Evolutionary conservation across 2,113 vertebrate genomes (phyloP).

Genomic region (Ammodytes marinus): DNA sequence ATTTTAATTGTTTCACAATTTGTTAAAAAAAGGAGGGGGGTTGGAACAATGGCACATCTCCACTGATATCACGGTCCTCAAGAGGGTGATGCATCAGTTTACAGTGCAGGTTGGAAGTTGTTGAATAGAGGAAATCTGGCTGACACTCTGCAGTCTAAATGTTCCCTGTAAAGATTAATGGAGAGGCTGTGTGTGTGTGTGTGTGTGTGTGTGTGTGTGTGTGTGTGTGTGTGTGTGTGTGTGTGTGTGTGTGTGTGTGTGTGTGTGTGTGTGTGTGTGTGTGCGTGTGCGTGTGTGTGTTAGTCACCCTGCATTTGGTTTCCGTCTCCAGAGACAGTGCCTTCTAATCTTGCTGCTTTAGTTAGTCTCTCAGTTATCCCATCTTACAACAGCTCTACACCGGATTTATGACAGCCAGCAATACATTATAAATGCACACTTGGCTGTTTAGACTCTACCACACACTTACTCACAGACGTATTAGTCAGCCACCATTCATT

Average conservation of each 20-base stretch:
- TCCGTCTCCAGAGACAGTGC: slow-evolving; percentile 22
- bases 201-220: neutral
- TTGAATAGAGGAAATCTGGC: slow-evolving; percentile 59
- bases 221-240: slow-evolving; percentile 16
- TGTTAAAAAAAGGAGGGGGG: slow-evolving; percentile 4
- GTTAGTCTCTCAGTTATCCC: slow-evolving; percentile 40
- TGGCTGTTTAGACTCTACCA: slow-evolving; percentile 14
- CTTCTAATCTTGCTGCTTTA: slow-evolving; percentile 2
- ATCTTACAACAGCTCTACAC: slow-evolving; percentile 41
- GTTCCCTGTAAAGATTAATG: slow-evolving; percentile 50
- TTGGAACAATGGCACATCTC: slow-evolving; percentile 48
- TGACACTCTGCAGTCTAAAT: slow-evolving; percentile 45
- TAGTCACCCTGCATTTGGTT: slow-evolving; percentile 2
- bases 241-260: slow-evolving; percentile 5
- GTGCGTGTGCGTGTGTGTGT: neutral
- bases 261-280: slow-evolving; percentile 25
- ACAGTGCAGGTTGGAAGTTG: slow-evolving; percentile 37
- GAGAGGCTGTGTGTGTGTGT: slow-evolving; percentile 11
- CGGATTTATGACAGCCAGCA: slow-evolving; percentile 36
- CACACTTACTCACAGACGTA: slow-evolving; percentile 37
- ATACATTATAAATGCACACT: slow-evolving; percentile 51
- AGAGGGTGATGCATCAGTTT: slow-evolving; percentile 59
- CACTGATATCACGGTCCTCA: slow-evolving; percentile 51
- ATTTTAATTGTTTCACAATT: slow-evolving; percentile 66
- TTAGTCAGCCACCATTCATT: slow-evolving; percentile 43